phyloP scores from a whole-genome alignment of 2,113 vertebrate genomes.

The Urocolius indicus region DNA sequence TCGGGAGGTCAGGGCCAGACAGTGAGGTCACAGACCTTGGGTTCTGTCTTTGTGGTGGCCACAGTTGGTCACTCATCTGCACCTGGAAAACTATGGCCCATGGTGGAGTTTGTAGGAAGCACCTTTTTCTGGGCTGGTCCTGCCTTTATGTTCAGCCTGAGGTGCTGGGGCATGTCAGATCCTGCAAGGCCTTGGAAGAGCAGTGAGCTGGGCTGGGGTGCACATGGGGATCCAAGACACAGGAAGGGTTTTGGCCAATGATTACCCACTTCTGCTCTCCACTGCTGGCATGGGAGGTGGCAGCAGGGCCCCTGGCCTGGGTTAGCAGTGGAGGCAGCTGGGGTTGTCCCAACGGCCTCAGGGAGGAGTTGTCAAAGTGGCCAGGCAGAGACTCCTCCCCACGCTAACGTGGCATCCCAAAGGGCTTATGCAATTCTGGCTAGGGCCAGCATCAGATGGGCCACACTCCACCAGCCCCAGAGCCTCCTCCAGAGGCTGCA shows the following conservation, averaged over 20 bases:
- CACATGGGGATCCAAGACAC: fast-evolving
- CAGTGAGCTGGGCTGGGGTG: background rate
- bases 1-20: background rate
- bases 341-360: background rate
- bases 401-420: slow-evolving; percentile 68
- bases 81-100: background rate
- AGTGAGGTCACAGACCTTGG: background rate
- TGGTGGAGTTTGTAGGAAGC: background rate
- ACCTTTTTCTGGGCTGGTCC: background rate
- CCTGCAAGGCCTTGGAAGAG: background rate
- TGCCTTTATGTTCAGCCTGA: background rate
- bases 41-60: background rate
- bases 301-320: fast-evolving
- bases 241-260: background rate
- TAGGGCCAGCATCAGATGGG: background rate
- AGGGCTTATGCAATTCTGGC: slow-evolving; percentile 31
- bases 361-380: slow-evolving; percentile 37
- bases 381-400: slow-evolving; percentile 47
- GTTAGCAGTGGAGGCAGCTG: background rate
- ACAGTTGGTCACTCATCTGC: background rate
- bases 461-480: background rate
- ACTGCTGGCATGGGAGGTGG: background rate
- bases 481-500: background rate
- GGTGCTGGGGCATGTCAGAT: background rate
- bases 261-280: background rate